Percentiles rank a stretch among this genome's conserved stretches.
These are phyloP conservation scores for Macropodus opercularis DNA, from an alignment of 2,797 vertebrate genomes.

Conservation along the genomic window DNA sequence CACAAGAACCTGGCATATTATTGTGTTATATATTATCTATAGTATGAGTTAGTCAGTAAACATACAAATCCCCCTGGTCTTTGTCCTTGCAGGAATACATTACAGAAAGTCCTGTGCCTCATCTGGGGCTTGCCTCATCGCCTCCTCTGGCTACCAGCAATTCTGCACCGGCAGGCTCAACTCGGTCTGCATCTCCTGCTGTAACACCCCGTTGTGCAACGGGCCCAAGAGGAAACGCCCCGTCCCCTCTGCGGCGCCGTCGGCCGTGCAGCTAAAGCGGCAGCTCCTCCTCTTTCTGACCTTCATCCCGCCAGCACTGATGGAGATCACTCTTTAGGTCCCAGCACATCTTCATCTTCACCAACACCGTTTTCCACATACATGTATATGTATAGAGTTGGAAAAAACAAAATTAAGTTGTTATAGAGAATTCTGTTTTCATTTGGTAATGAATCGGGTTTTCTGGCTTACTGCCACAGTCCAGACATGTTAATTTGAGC, in stretches of 20 bases:
- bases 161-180: conserved; percentile 96
- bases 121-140: conserved; percentile 93
- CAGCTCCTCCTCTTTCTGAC: conserved; percentile 10
- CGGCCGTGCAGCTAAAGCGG: conserved; percentile 25
- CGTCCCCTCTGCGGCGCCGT: conserved; percentile 47
- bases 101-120: conserved; percentile 97
- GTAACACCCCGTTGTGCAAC: conserved; percentile 95
- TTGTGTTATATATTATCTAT: conserved; percentile 18
- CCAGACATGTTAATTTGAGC: too few species aligned
- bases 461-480: too few species aligned
- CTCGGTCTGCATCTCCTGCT: conserved; percentile 98
- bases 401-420: too few species aligned
- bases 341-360: not conserved
- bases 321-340: conserved; percentile 24
- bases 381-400: too few species aligned
- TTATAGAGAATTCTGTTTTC: too few species aligned
- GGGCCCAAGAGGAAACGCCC: conserved; percentile 89
- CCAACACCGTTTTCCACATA: too few species aligned
- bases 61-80: not conserved
- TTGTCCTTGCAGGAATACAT: conserved; percentile 84
- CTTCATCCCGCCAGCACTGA: conserved; percentile 49
- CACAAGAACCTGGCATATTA: not conserved
- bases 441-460: too few species aligned
- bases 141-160: conserved; percentile 97
- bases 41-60: not conserved